Base-by-base conservation (phyloP, 1,140 invertebrate genomes). In the Liolophura sinensis region DNA sequence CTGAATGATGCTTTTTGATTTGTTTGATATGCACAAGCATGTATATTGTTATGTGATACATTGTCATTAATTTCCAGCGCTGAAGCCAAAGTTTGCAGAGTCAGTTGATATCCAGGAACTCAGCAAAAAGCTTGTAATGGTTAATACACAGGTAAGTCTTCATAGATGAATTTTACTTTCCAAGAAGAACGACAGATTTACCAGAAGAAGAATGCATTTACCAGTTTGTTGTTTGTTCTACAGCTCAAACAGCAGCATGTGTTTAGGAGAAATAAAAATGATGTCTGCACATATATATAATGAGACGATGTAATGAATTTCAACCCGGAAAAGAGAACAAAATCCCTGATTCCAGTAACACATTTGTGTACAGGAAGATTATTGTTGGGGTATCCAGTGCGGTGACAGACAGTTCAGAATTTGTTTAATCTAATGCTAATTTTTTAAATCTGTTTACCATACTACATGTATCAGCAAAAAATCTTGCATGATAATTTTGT, bases 51-150 rank as follows among this genome's bases (percentile, higher is more conserved):
- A 24, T 7, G 48, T 24, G 25, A 24, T 56, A 16, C 46, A 1
- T 51, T 27, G 15, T n/a, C 18, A 62, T 63, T 63, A 73, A 55
- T 48, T 75, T 71, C 18, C 67, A 85, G 85, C 80, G 31, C 79
- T 90, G 64, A 88, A 87, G 72, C 87, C 88, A 0, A 86, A 87
- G 66, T 87, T 90, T 72, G 85, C 85, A 0, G 80, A 73, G 57
- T 88, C 87, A 5, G 65, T 78, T n/a, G 86, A 87, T 60, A 87
- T 90, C 48, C 79, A 84, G 68, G 78, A 78, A 18, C 70, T 89
- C 48, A 89, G 88, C 75, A 79, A 85, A 73, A 76, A 87, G 31
- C 89, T 90, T 77, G 81, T 89, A 0, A 88, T 90, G 87, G 86
- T 89, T 5, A 89, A 89, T 73, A 72, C 86, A 60, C 49, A 78